phyloP scores from a whole-genome alignment of 1,140 invertebrate species.

The Drosophila melanogaster region DNA sequence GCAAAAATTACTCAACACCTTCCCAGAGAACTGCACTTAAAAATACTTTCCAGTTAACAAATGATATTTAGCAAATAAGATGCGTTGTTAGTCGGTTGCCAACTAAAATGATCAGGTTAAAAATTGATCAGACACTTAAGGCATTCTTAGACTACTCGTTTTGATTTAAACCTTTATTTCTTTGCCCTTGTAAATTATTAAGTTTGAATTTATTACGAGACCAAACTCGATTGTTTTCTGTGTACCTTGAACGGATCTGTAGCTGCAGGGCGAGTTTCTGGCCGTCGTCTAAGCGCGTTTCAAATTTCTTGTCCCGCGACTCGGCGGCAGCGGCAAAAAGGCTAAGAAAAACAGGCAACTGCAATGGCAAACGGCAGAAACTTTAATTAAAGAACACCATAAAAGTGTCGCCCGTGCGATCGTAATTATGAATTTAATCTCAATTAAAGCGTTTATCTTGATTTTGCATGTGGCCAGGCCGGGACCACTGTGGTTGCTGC shows the following conservation, averaged over 20 bases:
- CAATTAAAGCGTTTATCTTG: constrained; percentile 83
- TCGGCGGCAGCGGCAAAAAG: constrained; percentile 19
- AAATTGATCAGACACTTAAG: neutral
- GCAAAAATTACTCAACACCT: constrained; percentile 79
- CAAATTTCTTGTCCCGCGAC: constrained; percentile 67
- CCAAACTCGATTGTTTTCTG: neutral
- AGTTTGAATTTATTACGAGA: no score
- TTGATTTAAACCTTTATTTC: no score
- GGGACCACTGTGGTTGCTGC: constrained; percentile 4
- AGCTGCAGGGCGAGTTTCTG: constrained; percentile 48
- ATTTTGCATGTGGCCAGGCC: constrained; percentile 58
- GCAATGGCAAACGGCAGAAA: constrained; percentile 52
- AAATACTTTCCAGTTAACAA: neutral
- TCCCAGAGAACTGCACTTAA: constrained; percentile 25
- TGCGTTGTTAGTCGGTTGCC: fast-evolving
- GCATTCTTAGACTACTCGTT: no score
- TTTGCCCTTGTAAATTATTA: no score
- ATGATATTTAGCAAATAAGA: no score
- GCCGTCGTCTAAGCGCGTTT: constrained; percentile 65
- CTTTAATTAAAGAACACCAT: constrained; percentile 83
- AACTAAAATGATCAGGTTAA: no score
- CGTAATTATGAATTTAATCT: constrained; percentile 84
- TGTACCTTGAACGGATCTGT: constrained; percentile 25
- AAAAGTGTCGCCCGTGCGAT: constrained; percentile 81
- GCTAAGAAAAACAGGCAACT: constrained; percentile 24